These are phyloP conservation scores for Taenaris catops DNA, from an alignment of 2,888 invertebrate genomes.

Conservation along the genomic window DNA sequence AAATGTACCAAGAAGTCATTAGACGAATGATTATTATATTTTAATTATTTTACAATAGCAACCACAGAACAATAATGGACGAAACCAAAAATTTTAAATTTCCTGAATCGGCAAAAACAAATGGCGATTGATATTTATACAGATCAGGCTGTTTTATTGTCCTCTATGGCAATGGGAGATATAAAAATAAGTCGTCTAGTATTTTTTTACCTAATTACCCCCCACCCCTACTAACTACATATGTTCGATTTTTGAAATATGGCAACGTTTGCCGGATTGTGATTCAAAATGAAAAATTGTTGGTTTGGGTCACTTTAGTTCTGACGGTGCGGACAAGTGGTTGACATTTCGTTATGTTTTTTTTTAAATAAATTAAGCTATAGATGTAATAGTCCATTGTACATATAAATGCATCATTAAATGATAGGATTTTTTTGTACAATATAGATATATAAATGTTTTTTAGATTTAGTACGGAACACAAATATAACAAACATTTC, in stretches of 20 bases:
- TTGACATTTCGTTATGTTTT: conserved; percentile 12
- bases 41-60: neutral
- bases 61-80: neutral
- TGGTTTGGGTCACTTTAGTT: no score
- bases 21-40: conserved; percentile 3
- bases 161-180: no score
- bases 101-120: no score
- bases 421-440: conserved; percentile 19
- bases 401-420: conserved; percentile 18
- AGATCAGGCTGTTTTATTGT: no score
- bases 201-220: no score
- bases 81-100: neutral
- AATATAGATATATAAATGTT: conserved; percentile 19
- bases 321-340: no score
- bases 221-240: no score
- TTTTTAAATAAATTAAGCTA: conserved; percentile 6
- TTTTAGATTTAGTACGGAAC: conserved; percentile 13
- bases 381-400: conserved; percentile 14
- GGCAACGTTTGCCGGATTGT: no score
- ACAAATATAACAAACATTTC: conserved; percentile 18
- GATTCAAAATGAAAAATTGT: no score
- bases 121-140: no score
- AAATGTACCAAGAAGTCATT: conserved; percentile 23
- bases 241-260: no score
- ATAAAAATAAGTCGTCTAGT: no score